phyloP scores from a whole-genome alignment of 2,113 vertebrate species.

The Gallinago jamesoni region DNA sequence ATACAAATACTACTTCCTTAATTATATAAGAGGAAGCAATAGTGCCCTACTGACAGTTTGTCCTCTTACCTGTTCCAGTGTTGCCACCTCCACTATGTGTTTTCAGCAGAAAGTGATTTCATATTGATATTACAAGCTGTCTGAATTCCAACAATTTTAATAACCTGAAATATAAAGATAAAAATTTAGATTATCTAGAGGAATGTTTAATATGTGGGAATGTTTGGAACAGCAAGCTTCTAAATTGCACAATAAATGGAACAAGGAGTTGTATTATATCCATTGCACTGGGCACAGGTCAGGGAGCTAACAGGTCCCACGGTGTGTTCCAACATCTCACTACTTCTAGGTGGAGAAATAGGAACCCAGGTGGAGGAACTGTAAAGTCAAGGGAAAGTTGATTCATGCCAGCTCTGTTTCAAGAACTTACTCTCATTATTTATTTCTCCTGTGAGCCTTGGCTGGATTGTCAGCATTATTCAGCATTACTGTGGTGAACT shows the following conservation, averaged over 20 bases:
- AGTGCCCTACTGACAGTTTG: background rate
- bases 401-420: background rate
- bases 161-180: background rate
- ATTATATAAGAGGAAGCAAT: background rate
- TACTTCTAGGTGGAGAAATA: background rate
- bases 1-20: background rate
- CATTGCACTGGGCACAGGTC: background rate
- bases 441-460: background rate
- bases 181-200: background rate
- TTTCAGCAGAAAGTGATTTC: background rate
- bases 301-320: background rate
- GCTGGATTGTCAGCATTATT: background rate
- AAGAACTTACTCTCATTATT: background rate
- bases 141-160: background rate
- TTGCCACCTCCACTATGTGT: background rate
- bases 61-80: background rate
- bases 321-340: accelerated
- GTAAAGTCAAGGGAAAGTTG: background rate
- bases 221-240: background rate
- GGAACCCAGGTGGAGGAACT: background rate
- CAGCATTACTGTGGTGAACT: background rate
- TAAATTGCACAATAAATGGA: background rate
- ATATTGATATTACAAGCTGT: background rate
- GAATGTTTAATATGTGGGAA: background rate
- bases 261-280: background rate